Conservation (phyloP, 2,797 vertebrate species). For the Periparus ater region DNA sequence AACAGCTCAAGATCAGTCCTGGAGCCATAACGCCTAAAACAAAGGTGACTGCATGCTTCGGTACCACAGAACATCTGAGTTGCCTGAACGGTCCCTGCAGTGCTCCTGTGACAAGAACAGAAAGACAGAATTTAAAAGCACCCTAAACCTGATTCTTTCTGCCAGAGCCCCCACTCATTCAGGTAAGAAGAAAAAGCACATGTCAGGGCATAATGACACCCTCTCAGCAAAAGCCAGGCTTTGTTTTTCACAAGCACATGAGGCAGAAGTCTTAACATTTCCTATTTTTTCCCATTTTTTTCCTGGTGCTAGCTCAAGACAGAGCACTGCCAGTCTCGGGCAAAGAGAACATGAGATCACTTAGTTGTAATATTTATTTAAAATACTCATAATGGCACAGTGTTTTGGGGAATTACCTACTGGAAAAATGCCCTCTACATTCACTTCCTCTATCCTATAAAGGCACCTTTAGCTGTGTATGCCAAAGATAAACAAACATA, state of each 20-base stretch:
- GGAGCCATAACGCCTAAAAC: neutral
- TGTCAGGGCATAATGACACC: neutral
- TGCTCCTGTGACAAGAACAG: rapidly evolving
- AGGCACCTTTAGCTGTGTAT: neutral
- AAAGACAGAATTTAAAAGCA: neutral
- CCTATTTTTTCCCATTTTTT: neutral
- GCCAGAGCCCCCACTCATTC: neutral
- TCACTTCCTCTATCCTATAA: neutral
- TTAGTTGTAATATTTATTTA: neutral
- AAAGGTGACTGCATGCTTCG: neutral
- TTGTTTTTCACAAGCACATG: neutral
- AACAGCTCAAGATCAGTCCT: neutral
- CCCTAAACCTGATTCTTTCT: neutral
- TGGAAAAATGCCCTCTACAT: rapidly evolving
- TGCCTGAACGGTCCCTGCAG: neutral
- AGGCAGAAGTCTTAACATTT: neutral
- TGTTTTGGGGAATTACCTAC: neutral
- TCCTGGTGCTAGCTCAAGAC: neutral
- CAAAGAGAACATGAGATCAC: neutral
- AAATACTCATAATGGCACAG: neutral
- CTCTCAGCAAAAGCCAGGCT: neutral
- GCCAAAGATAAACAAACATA: neutral
- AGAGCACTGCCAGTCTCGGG: neutral
- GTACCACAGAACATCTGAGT: neutral
- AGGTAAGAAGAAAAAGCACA: neutral